phyloP scores from a whole-genome alignment of 2,888 invertebrate genomes.

The Myopa testacea region DNA sequence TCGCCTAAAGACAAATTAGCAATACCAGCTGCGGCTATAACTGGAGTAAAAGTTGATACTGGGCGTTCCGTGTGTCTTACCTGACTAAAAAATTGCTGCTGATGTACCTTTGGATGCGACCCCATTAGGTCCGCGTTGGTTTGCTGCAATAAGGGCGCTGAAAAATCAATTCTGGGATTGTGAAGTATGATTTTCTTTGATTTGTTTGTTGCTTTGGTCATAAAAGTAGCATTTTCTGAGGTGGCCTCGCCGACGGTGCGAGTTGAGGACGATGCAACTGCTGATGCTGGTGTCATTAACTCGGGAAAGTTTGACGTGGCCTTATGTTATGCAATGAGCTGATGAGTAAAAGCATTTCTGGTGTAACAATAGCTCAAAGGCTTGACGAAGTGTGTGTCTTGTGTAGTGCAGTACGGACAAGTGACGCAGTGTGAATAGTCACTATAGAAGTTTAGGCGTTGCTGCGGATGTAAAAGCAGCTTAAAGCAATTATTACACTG shows the following conservation, averaged over 20 bases:
- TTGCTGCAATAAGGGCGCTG: constrained; percentile 65
- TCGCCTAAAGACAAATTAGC: constrained; percentile 38
- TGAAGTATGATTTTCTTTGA: constrained; percentile 55
- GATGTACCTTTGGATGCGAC: constrained; percentile 61
- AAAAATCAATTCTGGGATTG: constrained; percentile 64
- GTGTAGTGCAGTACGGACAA: constrained; percentile 90
- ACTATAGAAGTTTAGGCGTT: constrained; percentile 90
- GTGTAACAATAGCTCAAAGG: constrained; percentile 87
- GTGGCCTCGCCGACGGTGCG: constrained; percentile 49
- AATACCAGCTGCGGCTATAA: constrained; percentile 18
- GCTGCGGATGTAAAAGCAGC: constrained; percentile 86
- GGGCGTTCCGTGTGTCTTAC: constrained; percentile 41
- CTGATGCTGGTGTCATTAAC: constrained; percentile 50
- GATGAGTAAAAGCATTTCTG: constrained; percentile 77
- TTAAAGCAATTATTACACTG: constrained; percentile 95
- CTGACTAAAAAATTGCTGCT: constrained; percentile 42
- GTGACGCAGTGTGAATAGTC: constrained; percentile 93
- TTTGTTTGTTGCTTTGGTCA: constrained; percentile 51
- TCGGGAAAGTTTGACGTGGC: constrained; percentile 75
- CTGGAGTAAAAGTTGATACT: constrained; percentile 35
- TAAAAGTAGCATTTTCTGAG: constrained; percentile 43
- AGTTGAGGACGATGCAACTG: constrained; percentile 57
- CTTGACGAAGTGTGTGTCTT: constrained; percentile 96
- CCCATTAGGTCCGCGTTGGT: constrained; percentile 63
- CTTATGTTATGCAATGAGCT: constrained; percentile 90